A percentile compares a stretch with the other conserved stretches of the same genome.
phyloP scores from a whole-genome alignment of 2,113 vertebrate genomes.

The Equus quagga region DNA sequence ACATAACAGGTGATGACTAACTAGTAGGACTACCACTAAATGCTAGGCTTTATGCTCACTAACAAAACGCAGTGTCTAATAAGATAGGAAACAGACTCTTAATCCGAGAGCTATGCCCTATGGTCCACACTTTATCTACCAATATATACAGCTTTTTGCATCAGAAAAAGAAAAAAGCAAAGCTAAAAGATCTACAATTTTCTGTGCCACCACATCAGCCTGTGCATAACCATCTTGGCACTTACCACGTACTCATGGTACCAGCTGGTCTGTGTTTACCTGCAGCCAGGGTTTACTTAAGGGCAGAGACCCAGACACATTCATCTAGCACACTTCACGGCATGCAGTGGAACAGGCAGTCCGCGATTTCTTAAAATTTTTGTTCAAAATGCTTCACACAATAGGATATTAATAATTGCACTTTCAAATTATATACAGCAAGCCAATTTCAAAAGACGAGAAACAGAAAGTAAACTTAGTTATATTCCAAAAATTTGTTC shows the following conservation, averaged over 20 bases:
- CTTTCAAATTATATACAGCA: not conserved
- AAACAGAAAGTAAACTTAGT: not conserved
- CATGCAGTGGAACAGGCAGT: not conserved
- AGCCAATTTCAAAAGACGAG: not conserved
- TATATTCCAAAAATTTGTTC: not conserved
- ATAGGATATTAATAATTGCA: not conserved
- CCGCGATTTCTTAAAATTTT: not conserved
- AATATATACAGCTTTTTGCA: not conserved
- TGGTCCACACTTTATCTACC: not conserved
- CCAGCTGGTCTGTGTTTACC: not conserved
- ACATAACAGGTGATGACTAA: not conserved
- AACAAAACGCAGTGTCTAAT: not conserved
- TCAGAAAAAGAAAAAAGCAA: not conserved
- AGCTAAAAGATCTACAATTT: not conserved
- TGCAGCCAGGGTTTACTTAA: not conserved
- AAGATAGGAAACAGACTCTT: not conserved
- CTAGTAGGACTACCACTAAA: not conserved
- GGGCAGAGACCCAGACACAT: not conserved
- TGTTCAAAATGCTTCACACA: not conserved
- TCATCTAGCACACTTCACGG: not conserved
- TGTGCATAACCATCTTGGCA: not conserved
- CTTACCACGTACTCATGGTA: rapidly evolving
- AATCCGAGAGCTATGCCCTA: not conserved
- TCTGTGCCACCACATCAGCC: not conserved
- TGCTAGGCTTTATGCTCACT: not conserved